Conservation (phyloP, 2,113 vertebrate species). For the Gymnarchus niloticus region DNA sequence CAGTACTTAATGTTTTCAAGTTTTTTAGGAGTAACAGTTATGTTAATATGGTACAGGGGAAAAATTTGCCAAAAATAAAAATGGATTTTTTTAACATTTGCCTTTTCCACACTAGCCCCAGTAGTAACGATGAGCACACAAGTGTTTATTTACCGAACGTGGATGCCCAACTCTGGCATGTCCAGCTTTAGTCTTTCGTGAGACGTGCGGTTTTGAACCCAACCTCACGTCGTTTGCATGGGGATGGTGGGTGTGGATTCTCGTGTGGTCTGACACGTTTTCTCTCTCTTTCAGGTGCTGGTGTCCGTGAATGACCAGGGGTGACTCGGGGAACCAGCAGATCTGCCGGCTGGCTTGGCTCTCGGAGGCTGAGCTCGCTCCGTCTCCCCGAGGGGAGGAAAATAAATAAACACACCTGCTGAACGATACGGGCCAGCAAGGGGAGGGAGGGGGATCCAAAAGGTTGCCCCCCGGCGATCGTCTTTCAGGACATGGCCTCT, state of each 20-base stretch:
- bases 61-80: too few species aligned
- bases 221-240: background rate
- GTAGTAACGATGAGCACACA: too few species aligned
- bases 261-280: background rate
- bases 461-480: constrained; percentile 50
- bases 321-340: background rate
- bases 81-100: too few species aligned
- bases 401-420: constrained; percentile 48
- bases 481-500: constrained; percentile 63
- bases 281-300: constrained; percentile 7
- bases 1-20: too few species aligned
- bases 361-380: constrained; percentile 34
- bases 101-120: too few species aligned
- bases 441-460: constrained; percentile 50
- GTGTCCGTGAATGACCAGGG: background rate
- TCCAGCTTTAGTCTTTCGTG: background rate
- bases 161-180: background rate
- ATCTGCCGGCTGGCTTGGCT: background rate
- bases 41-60: background rate
- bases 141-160: background rate
- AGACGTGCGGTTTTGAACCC: background rate
- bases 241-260: background rate
- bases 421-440: constrained; percentile 50
- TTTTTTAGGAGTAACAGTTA: too few species aligned
- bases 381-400: constrained; percentile 44